A percentile compares a stretch with the other conserved stretches of the same genome.
These are phyloP conservation scores for Henricia sp. DNA, from an alignment of 53 echinoderm and acorn worm species.

Conservation along the genomic window DNA sequence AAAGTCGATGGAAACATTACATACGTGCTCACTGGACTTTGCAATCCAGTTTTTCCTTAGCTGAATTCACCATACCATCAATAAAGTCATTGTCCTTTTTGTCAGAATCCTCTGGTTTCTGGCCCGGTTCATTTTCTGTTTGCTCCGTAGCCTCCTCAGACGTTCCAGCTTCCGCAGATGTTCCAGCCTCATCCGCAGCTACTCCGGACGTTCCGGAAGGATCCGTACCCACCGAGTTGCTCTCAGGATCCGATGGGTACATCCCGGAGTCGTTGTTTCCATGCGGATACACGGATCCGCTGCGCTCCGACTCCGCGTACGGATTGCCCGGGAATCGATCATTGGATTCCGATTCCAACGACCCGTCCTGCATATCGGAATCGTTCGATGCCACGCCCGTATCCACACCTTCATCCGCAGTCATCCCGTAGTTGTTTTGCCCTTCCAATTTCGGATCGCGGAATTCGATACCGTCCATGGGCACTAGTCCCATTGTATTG, in stretches of 20 bases:
- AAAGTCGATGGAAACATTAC: too few species aligned
- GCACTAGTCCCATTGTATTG: background rate
- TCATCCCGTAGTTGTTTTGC: slow-evolving; percentile 30
- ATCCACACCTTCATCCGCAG: slow-evolving; percentile 16
- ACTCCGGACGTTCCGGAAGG: background rate
- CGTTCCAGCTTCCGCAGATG: slow-evolving; percentile 8
- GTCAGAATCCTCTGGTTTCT: background rate
- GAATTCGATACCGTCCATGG: slow-evolving; percentile 9
- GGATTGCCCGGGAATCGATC: slow-evolving; percentile 17
- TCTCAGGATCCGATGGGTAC: slow-evolving; percentile 43
- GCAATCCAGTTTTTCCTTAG: slow-evolving; percentile 56
- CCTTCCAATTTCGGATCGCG: slow-evolving; percentile 2
- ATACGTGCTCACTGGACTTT: slow-evolving; percentile 39
- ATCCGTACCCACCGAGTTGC: background rate
- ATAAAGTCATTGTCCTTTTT: slow-evolving; percentile 40
- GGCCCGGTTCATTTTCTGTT: background rate
- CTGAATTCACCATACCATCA: slow-evolving; percentile 37
- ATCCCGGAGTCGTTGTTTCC: slow-evolving; percentile 37
- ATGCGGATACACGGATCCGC: background rate
- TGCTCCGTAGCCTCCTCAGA: slow-evolving; percentile 18
- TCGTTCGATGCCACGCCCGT: slow-evolving; percentile 39
- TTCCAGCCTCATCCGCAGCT: background rate
- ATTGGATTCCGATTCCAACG: slow-evolving; percentile 35
- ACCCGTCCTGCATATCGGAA: slow-evolving; percentile 35
- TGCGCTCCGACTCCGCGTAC: slow-evolving; percentile 5